phyloP scores from a whole-genome alignment of 2,797 vertebrate genomes.

The Florisuga fusca region DNA sequence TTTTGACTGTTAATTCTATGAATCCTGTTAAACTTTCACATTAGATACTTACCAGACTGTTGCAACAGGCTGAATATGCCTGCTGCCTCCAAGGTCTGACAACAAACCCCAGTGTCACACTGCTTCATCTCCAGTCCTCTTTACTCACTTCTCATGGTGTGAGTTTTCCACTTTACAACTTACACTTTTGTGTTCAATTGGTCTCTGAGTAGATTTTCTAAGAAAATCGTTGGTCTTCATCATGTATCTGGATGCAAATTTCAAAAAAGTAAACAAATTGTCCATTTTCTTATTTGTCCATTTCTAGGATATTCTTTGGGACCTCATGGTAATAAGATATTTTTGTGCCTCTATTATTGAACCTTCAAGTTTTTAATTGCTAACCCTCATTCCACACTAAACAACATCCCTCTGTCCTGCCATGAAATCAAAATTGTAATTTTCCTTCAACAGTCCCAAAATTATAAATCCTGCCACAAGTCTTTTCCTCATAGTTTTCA shows the following conservation, averaged over 20 bases:
- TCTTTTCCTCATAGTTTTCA: background rate
- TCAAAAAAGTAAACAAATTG: background rate
- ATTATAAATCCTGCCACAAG: background rate
- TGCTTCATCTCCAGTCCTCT: background rate
- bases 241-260: background rate
- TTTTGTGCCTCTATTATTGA: background rate
- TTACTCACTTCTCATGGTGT: background rate
- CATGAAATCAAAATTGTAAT: background rate
- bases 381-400: background rate
- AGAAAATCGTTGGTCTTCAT: background rate
- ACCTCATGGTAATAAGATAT: fast-evolving
- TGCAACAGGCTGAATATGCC: background rate
- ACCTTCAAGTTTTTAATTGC: background rate
- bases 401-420: fast-evolving
- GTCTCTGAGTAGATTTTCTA: background rate
- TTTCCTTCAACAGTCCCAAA: background rate
- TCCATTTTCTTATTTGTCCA: background rate
- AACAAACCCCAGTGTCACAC: background rate
- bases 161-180: background rate
- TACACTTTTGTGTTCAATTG: background rate
- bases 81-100: background rate
- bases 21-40: background rate
- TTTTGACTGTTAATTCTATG: background rate
- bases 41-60: background rate
- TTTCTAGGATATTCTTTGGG: background rate